These are phyloP conservation scores for Psittacara wagleri DNA, from an alignment of 2,113 vertebrate genomes.

Conservation along the genomic window DNA sequence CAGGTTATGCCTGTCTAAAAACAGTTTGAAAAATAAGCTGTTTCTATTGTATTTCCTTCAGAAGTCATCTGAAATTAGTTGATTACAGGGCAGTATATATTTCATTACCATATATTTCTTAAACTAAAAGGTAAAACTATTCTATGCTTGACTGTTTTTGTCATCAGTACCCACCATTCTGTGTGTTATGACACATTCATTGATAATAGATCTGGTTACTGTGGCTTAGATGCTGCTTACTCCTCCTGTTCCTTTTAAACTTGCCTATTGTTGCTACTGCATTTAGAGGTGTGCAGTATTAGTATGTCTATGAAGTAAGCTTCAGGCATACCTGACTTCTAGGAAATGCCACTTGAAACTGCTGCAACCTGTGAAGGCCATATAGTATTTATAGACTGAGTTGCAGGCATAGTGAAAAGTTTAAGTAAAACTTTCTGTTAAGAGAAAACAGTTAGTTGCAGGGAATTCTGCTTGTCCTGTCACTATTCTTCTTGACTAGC, in stretches of 20 bases:
- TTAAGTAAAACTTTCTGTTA: background rate
- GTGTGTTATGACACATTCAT: background rate
- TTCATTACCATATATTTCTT: background rate
- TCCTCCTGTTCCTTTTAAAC: background rate
- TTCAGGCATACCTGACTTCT: background rate
- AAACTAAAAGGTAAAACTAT: background rate
- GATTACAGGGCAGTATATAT: background rate
- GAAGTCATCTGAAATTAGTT: background rate
- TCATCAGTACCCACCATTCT: background rate
- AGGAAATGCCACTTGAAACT: background rate
- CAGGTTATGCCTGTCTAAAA: background rate
- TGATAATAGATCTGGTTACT: background rate
- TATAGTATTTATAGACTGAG: background rate
- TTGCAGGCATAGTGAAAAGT: background rate
- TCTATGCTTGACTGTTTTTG: background rate
- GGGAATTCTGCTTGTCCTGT: background rate
- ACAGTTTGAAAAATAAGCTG: background rate
- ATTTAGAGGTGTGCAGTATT: background rate
- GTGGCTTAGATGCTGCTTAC: background rate
- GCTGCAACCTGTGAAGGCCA: background rate
- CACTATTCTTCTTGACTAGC: background rate
- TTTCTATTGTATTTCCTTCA: background rate
- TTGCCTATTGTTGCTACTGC: background rate
- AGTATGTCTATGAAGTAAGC: background rate
- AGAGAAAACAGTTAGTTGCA: background rate